These are phyloP conservation scores for Borostomias antarcticus DNA, from an alignment of 2,797 vertebrate species.

Conservation along the genomic window DNA sequence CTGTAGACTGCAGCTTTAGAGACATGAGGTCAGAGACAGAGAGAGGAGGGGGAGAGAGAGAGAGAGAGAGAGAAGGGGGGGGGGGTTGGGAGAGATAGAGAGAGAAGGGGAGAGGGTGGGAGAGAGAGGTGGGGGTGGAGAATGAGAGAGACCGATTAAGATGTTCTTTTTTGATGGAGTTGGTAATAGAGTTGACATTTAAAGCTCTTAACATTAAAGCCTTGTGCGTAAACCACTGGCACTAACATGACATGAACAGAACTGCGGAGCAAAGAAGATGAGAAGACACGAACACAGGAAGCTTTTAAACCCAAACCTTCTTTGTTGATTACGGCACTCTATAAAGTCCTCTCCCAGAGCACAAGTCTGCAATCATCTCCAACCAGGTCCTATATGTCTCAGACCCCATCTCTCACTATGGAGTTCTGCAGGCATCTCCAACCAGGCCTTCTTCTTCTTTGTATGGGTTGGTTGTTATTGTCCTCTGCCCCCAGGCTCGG, in stretches of 20 bases:
- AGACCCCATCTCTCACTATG: no score
- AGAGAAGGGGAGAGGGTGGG: not conserved
- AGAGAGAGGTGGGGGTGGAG: not conserved
- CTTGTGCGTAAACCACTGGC: slow-evolving; percentile 1
- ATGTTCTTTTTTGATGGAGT: not conserved
- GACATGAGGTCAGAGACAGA: slow-evolving; percentile 60
- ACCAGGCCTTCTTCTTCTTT: no score
- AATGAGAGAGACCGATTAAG: slow-evolving; percentile 1
- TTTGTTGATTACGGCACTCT: slow-evolving; percentile 38
- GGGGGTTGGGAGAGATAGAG: not conserved
- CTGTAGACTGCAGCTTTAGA: slow-evolving; percentile 51
- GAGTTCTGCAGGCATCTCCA: slow-evolving; percentile 14
- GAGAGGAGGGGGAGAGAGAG: slow-evolving; percentile 28
- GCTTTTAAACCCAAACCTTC: slow-evolving; percentile 13
- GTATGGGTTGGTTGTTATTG: no score
- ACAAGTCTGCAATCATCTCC: slow-evolving; percentile 5
- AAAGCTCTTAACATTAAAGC: no score
- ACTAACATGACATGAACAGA: no score
- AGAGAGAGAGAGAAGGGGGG: not conserved
- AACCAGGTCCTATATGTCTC: no score
- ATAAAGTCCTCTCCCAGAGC: slow-evolving; percentile 6
- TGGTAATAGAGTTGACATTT: no score
- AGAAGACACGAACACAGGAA: slow-evolving; percentile 13
- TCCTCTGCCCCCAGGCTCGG: no score
- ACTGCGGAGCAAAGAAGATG: not conserved